Percentiles rank a stretch among this genome's conserved stretches.
phyloP scores from a whole-genome alignment of 1,140 invertebrate species.

The Bradysia coprophila region DNA sequence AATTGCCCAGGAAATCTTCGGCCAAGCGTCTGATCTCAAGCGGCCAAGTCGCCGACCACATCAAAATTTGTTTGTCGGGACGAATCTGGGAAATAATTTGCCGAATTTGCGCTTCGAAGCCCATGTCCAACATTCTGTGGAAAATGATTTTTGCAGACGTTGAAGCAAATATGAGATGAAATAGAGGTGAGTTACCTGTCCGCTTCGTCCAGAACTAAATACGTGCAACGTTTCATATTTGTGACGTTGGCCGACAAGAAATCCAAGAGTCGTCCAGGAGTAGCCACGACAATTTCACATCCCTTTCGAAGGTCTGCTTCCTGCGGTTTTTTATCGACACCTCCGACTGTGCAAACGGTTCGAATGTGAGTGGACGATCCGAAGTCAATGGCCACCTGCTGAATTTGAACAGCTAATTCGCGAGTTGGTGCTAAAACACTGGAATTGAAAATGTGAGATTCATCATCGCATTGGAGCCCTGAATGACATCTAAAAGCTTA shows the following conservation, averaged over 20 bases:
- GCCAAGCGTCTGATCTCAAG: conserved; percentile 79
- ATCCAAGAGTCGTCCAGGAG: conserved; percentile 86
- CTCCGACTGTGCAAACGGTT: conserved; percentile 81
- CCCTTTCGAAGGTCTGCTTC: conserved; percentile 60
- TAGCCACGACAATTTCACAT: conserved; percentile 73
- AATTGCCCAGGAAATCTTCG: conserved; percentile 72
- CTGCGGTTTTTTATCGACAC: conserved; percentile 66
- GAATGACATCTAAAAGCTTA: no score
- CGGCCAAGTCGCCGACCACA: conserved; percentile 95
- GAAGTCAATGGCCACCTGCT: conserved; percentile 76
- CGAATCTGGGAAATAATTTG: conserved; percentile 87
- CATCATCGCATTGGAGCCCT: conserved; percentile 78
- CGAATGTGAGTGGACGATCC: conserved; percentile 54
- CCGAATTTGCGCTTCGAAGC: conserved; percentile 67
- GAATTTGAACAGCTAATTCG: conserved; percentile 83
- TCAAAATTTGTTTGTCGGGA: conserved; percentile 80
- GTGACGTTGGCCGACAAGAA: conserved; percentile 73
- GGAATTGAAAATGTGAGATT: no score
- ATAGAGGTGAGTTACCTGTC: neutral
- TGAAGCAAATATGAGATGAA: neutral
- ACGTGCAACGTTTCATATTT: conserved; percentile 67
- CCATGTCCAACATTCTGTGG: conserved; percentile 89
- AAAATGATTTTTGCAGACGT: neutral
- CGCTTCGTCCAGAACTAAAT: conserved; percentile 79
- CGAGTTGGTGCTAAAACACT: conserved; percentile 79